Base-by-base conservation (phyloP, 2,888 invertebrate genomes). In the Ophioninae sp. region DNA sequence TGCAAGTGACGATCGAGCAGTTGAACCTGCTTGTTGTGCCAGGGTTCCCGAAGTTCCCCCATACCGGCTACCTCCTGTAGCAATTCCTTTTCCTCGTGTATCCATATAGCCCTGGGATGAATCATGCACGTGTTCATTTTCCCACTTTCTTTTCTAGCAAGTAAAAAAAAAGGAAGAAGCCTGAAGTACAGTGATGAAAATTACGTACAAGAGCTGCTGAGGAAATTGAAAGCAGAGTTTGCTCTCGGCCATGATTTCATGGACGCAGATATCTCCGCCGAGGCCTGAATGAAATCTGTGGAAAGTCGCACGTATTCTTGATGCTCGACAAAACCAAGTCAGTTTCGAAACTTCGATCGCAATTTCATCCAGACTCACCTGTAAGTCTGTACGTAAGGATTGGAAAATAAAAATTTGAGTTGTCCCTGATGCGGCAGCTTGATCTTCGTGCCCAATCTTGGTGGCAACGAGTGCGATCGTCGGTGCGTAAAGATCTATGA, bases 221-320 rank as follows among this genome's bases (percentile, higher is more conserved):
- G 99, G 98, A 92, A 99, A 95, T 68, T 95, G 94, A 90, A 96
- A 98, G 89, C 97, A 97, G 10, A 98, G 93, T 89, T 96, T 96
- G 87, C 97, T 97, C 92, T 99, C 99, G 0, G 97, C 96, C 96
- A 99, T 97, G 70, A 97, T 95, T 93, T 99, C 99, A 90, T 98
- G 97, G 3, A 98, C 98, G 86, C 97, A 97, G 73, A 99, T 97
- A 92, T 98, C 98, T 0, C 97, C 98, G 0, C 98, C 97, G 39
- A 97, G 94, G 0, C 98, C 97, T 0, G 98, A 98, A 92, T 98
- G 98, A 92, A 99, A 97, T 76, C 98, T 95, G 92, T 96, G 97
- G 64, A 76, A 74, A 50, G 50, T 76, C 59, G 73, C 59, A 73
- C 62, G 7, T 7, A 56, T 21, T 8, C 7, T 6, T 21, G 10